Base-by-base conservation (phyloP, 2,797 vertebrate genomes). In the Notolabrus celidotus region DNA sequence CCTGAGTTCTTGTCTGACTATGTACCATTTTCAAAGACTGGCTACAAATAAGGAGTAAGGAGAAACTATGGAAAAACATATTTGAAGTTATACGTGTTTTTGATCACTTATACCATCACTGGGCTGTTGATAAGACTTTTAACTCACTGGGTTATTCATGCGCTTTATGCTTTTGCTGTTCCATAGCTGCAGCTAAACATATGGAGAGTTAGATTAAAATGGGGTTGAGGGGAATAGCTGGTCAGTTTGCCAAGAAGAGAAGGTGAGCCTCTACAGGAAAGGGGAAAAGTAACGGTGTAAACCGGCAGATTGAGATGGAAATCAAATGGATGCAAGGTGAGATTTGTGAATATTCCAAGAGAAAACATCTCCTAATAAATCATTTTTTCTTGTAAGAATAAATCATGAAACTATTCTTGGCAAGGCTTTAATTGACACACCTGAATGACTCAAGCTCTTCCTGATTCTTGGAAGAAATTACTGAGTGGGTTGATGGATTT, bases 191-290 rank as follows among this genome's bases (percentile, higher is more conserved):
- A 82, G 89, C 92, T 59, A 46, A 92, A 72, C 95, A 96, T 96
- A 96, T 93, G 94, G 93, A 87, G 91, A 87, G 60, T 81, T 85
- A 94, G 95, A 94, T 91, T 87, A 83, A 92, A 93, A 88, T 86
- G 94, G 93, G 93, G 91, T 94, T 90, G 71, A 61, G 57, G 67
- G 69, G 83, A 95, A 92, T 93, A 96, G 94, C 93, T 95, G 96
- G 92, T 82, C 77, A 56, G 43, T 87, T 82, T 75, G 77, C 79
- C 77, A 65, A 58, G 82, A 89, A 67, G 56, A 69, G 73, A 88
- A 67, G 60, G 65, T 47, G 83, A 67, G 66, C 74, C 67, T 61
- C 39, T 29, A 22, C 8, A 57, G 67, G 77, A 42, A 60, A 49
- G 1, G 11, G 19, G 1, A 49, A 19, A 3, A 31, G 17, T 43